These are phyloP conservation scores for Drosophila eugracilis DNA, from an alignment of 1,140 invertebrate genomes.

Conservation along the genomic window DNA sequence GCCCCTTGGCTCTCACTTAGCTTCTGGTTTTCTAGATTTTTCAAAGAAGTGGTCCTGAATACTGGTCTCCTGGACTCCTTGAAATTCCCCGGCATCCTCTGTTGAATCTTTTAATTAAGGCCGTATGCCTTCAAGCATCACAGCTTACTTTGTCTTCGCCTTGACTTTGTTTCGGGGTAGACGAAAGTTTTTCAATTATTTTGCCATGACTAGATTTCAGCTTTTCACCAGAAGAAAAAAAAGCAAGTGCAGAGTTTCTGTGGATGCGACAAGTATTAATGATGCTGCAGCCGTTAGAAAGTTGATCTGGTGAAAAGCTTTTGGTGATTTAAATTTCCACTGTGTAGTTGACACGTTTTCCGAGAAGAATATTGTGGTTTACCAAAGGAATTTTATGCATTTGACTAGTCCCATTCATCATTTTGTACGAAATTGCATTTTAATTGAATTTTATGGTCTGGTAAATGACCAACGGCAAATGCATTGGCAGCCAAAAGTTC, in stretches of 20 bases:
- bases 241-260: slow-evolving; percentile 38
- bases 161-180: slow-evolving; percentile 19
- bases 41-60: background rate
- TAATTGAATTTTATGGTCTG: slow-evolving; percentile 27
- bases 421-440: slow-evolving; percentile 30
- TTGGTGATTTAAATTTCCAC: slow-evolving; percentile 24
- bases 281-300: slow-evolving; percentile 19
- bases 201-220: slow-evolving; percentile 62
- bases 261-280: slow-evolving; percentile 66
- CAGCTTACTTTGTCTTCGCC: slow-evolving; percentile 20
- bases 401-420: slow-evolving; percentile 25
- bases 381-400: slow-evolving; percentile 12
- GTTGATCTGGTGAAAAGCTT: slow-evolving; percentile 13
- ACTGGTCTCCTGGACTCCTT: slow-evolving; percentile 10
- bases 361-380: slow-evolving; percentile 17
- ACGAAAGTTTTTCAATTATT: slow-evolving; percentile 78
- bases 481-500: background rate
- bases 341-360: slow-evolving; percentile 24
- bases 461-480: slow-evolving; percentile 12
- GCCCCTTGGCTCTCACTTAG: slow-evolving; percentile 9
- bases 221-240: slow-evolving; percentile 22
- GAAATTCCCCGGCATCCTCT: slow-evolving; percentile 15
- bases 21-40: slow-evolving; percentile 5
- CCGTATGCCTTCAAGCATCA: slow-evolving; percentile 43
- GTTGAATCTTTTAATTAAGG: slow-evolving; percentile 72